Evolutionary conservation across 2,797 vertebrate genomes (phyloP).

Genomic region (Dendrocincla fuliginosa): DNA sequence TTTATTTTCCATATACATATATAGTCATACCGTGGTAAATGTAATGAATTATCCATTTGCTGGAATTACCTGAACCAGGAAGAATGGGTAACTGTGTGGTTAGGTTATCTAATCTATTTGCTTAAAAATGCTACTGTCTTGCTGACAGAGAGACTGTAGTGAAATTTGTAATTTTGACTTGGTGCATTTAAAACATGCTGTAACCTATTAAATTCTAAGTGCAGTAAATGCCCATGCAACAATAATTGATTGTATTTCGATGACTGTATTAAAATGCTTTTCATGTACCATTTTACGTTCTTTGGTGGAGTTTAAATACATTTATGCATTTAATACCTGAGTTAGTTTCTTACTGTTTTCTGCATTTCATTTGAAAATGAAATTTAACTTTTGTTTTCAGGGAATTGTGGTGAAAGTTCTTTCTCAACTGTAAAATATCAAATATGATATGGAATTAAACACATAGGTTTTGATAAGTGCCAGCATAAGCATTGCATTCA

Average conservation of each 20-base stretch:
- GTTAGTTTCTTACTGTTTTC: background rate
- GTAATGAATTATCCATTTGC: background rate
- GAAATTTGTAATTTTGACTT: background rate
- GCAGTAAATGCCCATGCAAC: background rate
- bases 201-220: background rate
- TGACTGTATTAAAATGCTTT: background rate
- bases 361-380: background rate
- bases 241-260: background rate
- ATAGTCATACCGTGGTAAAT: background rate
- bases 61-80: background rate
- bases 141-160: background rate
- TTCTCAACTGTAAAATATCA: background rate
- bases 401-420: background rate
- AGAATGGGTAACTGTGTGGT: background rate
- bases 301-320: background rate
- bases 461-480: background rate
- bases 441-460: background rate
- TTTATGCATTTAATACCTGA: background rate
- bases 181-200: background rate
- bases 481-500: background rate
- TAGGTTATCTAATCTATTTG: background rate
- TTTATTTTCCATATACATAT: background rate
- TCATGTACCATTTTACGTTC: background rate
- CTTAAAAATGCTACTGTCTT: background rate
- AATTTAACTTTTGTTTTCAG: background rate